These are phyloP conservation scores for Choreutis nemorana DNA, from an alignment of 2,888 invertebrate genomes.

Conservation along the genomic window DNA sequence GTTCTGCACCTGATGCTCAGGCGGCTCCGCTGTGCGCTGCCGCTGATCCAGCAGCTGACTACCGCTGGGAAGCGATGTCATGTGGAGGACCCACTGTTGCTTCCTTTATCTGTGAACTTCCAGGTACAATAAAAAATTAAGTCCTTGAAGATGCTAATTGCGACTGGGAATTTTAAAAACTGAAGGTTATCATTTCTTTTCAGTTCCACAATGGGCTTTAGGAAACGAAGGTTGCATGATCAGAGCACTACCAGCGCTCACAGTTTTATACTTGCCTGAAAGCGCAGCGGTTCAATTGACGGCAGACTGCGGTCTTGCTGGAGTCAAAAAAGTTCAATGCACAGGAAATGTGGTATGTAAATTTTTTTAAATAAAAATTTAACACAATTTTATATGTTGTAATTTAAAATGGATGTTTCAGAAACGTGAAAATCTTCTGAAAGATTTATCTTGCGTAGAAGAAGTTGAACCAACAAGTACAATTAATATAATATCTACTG, in stretches of 20 bases:
- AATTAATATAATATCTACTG: slow-evolving; percentile 19
- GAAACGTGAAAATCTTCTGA: slow-evolving; percentile 70
- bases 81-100: slow-evolving; percentile 82
- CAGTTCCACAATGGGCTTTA: slow-evolving; percentile 81
- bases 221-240: slow-evolving; percentile 74
- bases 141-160: slow-evolving; percentile 9
- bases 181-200: slow-evolving; percentile 16
- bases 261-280: slow-evolving; percentile 78
- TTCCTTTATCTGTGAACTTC: slow-evolving; percentile 81
- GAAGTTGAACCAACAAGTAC: slow-evolving; percentile 44
- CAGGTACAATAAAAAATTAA: slow-evolving; percentile 58
- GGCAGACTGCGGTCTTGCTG: slow-evolving; percentile 78
- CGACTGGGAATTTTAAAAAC: slow-evolving; percentile 6
- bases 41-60: slow-evolving; percentile 78
- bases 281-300: slow-evolving; percentile 79
- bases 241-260: slow-evolving; percentile 75
- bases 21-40: slow-evolving; percentile 75
- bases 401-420: slow-evolving; percentile 24
- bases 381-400: slow-evolving; percentile 1
- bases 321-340: slow-evolving; percentile 76
- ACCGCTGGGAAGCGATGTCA: slow-evolving; percentile 77
- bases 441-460: slow-evolving; percentile 66
- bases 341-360: slow-evolving; percentile 75
- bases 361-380: slow-evolving; percentile 1
- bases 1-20: slow-evolving; percentile 69